phyloP scores from a whole-genome alignment of 2,797 vertebrate species.

The Sebastes nivosus region DNA sequence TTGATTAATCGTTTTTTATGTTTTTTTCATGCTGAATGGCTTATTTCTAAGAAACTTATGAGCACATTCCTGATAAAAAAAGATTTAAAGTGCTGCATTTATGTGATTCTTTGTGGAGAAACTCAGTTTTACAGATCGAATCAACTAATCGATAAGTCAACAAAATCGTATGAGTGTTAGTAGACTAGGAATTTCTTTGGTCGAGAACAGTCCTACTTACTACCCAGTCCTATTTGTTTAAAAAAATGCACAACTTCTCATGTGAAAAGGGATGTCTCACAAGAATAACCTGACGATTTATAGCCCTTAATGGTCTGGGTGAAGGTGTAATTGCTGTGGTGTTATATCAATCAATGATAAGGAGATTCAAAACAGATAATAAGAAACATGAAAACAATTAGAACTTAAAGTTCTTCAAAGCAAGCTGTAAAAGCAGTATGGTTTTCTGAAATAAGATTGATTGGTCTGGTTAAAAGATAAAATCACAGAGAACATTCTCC shows the following conservation, averaged over 20 bases:
- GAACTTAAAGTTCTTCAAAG: background rate
- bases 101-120: no score
- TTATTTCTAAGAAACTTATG: no score
- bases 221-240: background rate
- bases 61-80: no score
- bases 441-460: background rate
- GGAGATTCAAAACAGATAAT: background rate
- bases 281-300: background rate
- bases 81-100: no score
- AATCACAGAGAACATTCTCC: background rate
- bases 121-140: no score
- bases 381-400: background rate
- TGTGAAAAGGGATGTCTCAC: background rate
- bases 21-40: no score
- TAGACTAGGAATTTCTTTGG: background rate
- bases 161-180: no score
- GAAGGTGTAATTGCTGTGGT: background rate
- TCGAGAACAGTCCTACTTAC: no score
- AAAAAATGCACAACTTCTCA: background rate
- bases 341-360: background rate
- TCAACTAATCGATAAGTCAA: no score
- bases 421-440: background rate
- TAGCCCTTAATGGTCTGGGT: background rate
- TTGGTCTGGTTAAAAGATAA: background rate
- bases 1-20: no score